Evolutionary conservation across 2,888 invertebrate species (phyloP).

Genomic region (Schrankia costaestrigalis): DNA sequence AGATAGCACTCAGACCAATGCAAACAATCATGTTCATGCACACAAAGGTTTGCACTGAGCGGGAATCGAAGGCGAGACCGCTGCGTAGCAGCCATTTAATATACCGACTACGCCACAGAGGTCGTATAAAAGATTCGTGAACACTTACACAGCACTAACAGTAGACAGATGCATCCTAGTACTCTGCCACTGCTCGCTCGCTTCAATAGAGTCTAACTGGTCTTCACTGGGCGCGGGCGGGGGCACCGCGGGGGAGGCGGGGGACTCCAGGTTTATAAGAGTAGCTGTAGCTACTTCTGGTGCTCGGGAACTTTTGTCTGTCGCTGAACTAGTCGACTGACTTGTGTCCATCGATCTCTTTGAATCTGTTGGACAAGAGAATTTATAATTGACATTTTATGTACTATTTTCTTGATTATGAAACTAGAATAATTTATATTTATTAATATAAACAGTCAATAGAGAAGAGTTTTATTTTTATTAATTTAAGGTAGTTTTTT

Average conservation of each 20-base stretch:
- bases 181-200: constrained; percentile 65
- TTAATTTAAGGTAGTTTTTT: too few relatives aligned
- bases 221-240: constrained; percentile 48
- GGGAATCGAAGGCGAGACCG: too few relatives aligned
- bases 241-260: constrained; percentile 42
- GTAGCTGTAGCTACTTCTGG: constrained; percentile 68
- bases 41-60: too few relatives aligned
- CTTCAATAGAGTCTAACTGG: constrained; percentile 71
- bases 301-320: constrained; percentile 55
- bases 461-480: too few relatives aligned
- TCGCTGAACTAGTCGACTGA: constrained; percentile 65
- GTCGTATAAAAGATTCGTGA: neutral
- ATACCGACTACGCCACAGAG: too few relatives aligned
- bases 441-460: neutral
- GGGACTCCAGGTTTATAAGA: constrained; percentile 70
- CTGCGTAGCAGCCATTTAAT: too few relatives aligned
- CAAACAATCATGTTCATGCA: too few relatives aligned
- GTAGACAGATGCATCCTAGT: constrained; percentile 62
- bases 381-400: neutral
- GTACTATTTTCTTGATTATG: neutral
- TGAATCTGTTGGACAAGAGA: constrained; percentile 41
- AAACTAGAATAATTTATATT: neutral
- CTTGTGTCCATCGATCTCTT: constrained; percentile 67
- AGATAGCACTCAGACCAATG: too few relatives aligned
- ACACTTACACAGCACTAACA: constrained; percentile 61